phyloP scores from a whole-genome alignment of 64 coral and sea anemone species.

The Exaiptasia diaphana region DNA sequence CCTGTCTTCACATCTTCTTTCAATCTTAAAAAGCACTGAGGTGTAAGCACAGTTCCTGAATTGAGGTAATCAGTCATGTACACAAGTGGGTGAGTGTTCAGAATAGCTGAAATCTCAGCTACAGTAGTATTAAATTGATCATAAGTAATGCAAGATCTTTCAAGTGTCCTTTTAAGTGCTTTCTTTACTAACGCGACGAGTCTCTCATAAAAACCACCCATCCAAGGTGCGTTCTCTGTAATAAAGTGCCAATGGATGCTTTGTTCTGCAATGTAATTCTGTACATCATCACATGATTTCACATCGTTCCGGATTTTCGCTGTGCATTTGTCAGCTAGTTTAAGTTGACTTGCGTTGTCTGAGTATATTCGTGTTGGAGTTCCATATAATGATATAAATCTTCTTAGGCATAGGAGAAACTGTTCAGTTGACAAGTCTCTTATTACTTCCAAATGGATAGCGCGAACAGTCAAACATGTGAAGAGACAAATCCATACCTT shows the following conservation, averaged over 20 bases:
- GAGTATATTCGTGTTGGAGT: constrained; percentile 48
- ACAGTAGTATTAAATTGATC: constrained; percentile 37
- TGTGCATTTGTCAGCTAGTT: constrained; percentile 10
- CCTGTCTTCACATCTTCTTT: constrained; percentile 9
- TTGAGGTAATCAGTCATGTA: constrained; percentile 27
- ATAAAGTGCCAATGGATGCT: constrained; percentile 37
- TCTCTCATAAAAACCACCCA: constrained; percentile 22
- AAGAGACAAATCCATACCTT: constrained; percentile 56
- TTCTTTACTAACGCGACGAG: constrained; percentile 20
- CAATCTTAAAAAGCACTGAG: constrained; percentile 26
- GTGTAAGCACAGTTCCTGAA: constrained; percentile 29
- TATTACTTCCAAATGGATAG: constrained; percentile 22
- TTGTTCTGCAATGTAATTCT: constrained; percentile 17
- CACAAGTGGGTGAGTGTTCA: constrained; percentile 46
- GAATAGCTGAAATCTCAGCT: constrained; percentile 3
- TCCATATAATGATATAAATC: constrained; percentile 33
- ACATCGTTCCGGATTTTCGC: constrained; percentile 32
- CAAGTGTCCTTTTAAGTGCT: constrained; percentile 17
- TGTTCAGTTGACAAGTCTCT: constrained; percentile 38
- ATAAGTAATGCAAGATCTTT: not conserved
- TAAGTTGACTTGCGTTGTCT: constrained; percentile 38
- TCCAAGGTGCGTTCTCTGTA: constrained; percentile 18
- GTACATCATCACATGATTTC: not conserved
- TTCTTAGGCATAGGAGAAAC: constrained; percentile 49
- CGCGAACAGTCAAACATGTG: constrained; percentile 41